Evolutionary conservation across 2,797 vertebrate genomes (phyloP).

Genomic region (Pipistrellus pygmaeus): DNA sequence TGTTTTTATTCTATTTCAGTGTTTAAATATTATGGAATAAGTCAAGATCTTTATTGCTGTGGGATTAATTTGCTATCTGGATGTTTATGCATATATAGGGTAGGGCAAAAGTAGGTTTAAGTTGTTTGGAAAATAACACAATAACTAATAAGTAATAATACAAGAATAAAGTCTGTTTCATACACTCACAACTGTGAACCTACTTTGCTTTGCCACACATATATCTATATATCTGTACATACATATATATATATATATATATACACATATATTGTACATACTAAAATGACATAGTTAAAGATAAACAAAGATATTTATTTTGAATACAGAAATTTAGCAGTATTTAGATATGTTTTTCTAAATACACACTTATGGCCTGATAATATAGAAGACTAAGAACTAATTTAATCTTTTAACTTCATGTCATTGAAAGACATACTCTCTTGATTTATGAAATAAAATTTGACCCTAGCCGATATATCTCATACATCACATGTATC

Average conservation of each 20-base stretch:
- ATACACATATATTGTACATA: not conserved
- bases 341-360: not conserved
- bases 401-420: not conserved
- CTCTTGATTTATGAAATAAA: slow-evolving; percentile 38
- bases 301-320: not conserved
- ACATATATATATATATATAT: not conserved
- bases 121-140: not conserved
- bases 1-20: not conserved
- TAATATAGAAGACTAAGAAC: not conserved
- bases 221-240: not conserved
- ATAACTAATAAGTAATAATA: not conserved
- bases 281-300: not conserved
- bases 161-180: not conserved
- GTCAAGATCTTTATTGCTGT: not conserved
- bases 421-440: not conserved
- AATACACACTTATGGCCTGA: not conserved
- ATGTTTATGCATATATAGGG: not conserved
- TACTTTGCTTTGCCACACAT: not conserved
- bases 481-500: not conserved
- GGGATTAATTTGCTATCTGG: not conserved
- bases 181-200: not conserved
- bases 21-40: not conserved
- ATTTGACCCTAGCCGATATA: not conserved
- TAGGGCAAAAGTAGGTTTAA: not conserved
- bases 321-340: not conserved